Percentiles rank a stretch among this genome's conserved stretches.
These are phyloP conservation scores for Drosophila ezoana DNA, from an alignment of 2,888 invertebrate species.

Conservation along the genomic window DNA sequence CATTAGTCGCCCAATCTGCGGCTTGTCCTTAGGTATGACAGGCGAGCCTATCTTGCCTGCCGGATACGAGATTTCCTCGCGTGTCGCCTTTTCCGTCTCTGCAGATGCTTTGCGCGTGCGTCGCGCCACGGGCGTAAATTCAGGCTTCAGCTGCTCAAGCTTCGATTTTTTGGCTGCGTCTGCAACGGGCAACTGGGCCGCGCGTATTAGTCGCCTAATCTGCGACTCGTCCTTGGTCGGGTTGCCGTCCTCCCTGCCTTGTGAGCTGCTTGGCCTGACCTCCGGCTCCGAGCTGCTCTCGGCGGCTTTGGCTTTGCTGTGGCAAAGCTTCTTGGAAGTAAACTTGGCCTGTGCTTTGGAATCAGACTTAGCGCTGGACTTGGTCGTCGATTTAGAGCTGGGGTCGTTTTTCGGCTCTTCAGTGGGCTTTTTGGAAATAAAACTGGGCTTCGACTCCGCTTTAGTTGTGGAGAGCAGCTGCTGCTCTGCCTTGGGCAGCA, in stretches of 20 bases:
- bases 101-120: slow-evolving; percentile 62
- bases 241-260: background rate
- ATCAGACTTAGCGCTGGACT: background rate
- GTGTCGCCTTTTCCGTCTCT: slow-evolving; percentile 13
- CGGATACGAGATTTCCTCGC: slow-evolving; percentile 16
- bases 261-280: background rate
- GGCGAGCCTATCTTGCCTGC: slow-evolving; percentile 53
- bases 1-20: slow-evolving; percentile 44
- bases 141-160: slow-evolving; percentile 1
- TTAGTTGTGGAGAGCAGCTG: background rate
- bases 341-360: too few species aligned
- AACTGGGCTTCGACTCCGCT: background rate
- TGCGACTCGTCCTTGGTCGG: slow-evolving; percentile 31
- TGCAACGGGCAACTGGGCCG: background rate
- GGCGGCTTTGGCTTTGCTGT: slow-evolving; percentile 3
- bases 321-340: background rate
- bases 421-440: background rate
- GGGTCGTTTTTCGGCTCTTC: background rate
- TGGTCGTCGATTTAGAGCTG: slow-evolving; percentile 7
- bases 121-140: slow-evolving; percentile 57
- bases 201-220: slow-evolving; percentile 45
- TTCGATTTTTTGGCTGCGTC: slow-evolving; percentile 44
- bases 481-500: slow-evolving; percentile 53
- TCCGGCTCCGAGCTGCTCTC: slow-evolving; percentile 1
- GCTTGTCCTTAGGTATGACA: slow-evolving; percentile 3